phyloP scores from a whole-genome alignment of 2,113 vertebrate genomes.

The Megatriorchis doriae region DNA sequence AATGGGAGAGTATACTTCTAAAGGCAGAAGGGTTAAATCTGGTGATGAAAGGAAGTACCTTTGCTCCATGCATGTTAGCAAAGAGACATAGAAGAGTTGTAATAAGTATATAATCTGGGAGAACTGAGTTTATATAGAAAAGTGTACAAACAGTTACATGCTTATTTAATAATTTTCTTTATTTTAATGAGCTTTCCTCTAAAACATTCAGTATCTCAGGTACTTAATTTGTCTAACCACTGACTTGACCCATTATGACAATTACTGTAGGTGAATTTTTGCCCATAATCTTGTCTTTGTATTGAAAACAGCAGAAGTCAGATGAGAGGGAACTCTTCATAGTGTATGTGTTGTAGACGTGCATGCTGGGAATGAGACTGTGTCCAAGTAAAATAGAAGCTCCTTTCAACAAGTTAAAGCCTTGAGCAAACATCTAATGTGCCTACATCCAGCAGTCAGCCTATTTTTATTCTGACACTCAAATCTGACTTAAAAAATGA shows the following conservation, averaged over 20 bases:
- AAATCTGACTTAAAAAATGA: not conserved
- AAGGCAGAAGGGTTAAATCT: not conserved
- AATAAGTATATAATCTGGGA: not conserved
- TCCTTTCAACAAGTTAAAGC: not conserved
- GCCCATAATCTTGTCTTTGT: not conserved
- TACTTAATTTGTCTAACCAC: not conserved
- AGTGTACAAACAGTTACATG: not conserved
- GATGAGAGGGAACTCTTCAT: not conserved
- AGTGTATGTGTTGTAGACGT: not conserved
- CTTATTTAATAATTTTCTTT: not conserved
- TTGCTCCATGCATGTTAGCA: not conserved
- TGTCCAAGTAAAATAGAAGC: not conserved
- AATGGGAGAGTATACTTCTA: not conserved
- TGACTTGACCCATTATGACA: not conserved
- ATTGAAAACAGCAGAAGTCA: not conserved
- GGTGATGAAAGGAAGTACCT: not conserved
- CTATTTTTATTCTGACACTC: not conserved
- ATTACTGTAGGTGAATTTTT: not conserved
- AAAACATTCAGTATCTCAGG: not conserved
- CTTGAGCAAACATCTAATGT: not conserved
- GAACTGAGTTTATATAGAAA: not conserved
- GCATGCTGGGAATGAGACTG: not conserved
- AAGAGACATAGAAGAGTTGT: not conserved
- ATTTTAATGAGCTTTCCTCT: not conserved
- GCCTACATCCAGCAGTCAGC: not conserved